These are phyloP conservation scores for Zonotrichia leucophrys DNA, from an alignment of 2,113 vertebrate species.

Conservation along the genomic window DNA sequence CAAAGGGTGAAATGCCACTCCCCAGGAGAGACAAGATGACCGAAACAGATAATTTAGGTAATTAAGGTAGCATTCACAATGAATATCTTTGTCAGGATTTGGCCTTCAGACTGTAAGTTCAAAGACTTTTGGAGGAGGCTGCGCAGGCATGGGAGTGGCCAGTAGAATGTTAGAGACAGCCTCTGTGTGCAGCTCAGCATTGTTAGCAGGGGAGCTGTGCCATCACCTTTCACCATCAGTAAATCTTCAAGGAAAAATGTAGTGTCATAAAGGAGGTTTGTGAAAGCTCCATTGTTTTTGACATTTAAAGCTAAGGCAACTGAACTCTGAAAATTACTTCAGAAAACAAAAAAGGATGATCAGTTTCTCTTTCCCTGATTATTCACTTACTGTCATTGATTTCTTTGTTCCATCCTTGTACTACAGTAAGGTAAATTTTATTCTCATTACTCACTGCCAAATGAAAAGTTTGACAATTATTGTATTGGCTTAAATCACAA, in stretches of 20 bases:
- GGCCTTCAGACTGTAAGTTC: background rate
- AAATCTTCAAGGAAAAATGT: background rate
- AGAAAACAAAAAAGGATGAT: background rate
- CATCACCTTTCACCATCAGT: background rate
- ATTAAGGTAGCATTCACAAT: background rate
- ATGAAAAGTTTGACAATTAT: background rate
- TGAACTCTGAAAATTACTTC: background rate
- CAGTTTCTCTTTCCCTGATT: background rate
- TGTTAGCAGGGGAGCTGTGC: background rate
- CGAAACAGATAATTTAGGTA: background rate
- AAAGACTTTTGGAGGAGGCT: background rate
- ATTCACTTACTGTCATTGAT: background rate
- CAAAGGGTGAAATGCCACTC: background rate
- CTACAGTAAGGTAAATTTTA: background rate
- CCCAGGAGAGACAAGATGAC: conserved; percentile 33
- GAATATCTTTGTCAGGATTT: background rate
- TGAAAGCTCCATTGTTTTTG: background rate
- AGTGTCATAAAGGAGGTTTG: background rate
- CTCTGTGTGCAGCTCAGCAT: background rate
- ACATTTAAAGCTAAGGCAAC: background rate
- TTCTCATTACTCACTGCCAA: background rate
- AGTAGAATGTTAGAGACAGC: background rate
- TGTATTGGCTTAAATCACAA: background rate
- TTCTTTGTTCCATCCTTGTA: background rate
- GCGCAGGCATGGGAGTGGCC: background rate